Conservation (phyloP, 1,140 invertebrate genomes). For the Mamestra configurata region DNA sequence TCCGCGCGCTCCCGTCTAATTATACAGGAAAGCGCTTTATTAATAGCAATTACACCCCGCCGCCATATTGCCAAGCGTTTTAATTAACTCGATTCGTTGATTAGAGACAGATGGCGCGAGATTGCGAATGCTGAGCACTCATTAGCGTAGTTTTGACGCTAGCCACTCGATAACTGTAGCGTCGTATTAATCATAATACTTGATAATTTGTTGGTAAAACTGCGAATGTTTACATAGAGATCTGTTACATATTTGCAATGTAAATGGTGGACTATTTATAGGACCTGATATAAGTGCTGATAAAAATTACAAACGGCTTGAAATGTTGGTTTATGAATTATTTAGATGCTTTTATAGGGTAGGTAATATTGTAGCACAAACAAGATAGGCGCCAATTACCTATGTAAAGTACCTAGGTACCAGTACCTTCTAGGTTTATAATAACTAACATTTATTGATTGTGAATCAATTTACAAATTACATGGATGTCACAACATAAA, state of each 20-base stretch:
- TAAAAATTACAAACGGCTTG: neutral
- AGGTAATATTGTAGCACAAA: constrained; percentile 5
- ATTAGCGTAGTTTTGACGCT: constrained; percentile 77
- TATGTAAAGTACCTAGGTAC: constrained; percentile 1
- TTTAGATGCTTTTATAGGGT: neutral
- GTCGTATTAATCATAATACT: constrained; percentile 47
- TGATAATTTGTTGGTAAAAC: constrained; percentile 48
- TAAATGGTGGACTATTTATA: constrained; percentile 31
- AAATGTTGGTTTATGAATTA: constrained; percentile 14
- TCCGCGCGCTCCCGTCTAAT: constrained; percentile 80
- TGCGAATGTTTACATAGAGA: constrained; percentile 31
- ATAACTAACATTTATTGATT: neutral
- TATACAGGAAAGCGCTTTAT: constrained; percentile 87
- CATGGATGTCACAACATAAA: too few species aligned
- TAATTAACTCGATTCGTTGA: constrained; percentile 87
- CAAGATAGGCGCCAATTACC: neutral
- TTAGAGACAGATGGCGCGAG: constrained; percentile 85
- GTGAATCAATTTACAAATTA: too few species aligned
- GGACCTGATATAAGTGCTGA: neutral
- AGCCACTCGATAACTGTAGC: constrained; percentile 49
- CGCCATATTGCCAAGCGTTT: constrained; percentile 86
- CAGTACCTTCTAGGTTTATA: neutral
- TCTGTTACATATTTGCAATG: constrained; percentile 28
- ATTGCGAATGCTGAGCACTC: constrained; percentile 76
- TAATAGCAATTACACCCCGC: constrained; percentile 85